A percentile compares a stretch with the other conserved stretches of the same genome.
phyloP scores from a whole-genome alignment of 2,113 vertebrate genomes.

The Cisticola juncidis region DNA sequence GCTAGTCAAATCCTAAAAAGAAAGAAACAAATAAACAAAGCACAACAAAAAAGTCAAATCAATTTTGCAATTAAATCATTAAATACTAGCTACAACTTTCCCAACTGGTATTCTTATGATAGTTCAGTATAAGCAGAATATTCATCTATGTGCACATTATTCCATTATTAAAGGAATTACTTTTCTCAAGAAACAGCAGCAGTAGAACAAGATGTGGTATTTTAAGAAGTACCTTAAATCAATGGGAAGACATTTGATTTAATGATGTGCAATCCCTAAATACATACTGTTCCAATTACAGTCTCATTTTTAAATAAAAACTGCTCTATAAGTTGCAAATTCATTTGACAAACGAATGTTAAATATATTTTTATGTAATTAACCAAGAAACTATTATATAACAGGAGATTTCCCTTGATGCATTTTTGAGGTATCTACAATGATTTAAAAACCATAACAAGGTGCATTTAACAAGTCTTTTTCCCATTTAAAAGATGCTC shows the following conservation, averaged over 20 bases:
- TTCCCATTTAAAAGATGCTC: neutral
- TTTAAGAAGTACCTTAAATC: neutral
- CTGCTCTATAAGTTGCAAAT: neutral
- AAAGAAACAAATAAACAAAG: neutral
- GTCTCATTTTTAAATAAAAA: neutral
- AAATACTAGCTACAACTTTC: neutral
- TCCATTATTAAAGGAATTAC: neutral
- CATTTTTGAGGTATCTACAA: neutral
- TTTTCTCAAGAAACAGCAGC: neutral
- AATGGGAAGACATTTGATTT: neutral
- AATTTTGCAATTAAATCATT: neutral
- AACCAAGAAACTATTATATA: neutral
- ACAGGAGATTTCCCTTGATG: neutral
- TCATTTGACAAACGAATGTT: neutral
- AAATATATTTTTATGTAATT: neutral
- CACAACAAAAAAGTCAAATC: neutral
- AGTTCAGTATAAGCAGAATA: neutral
- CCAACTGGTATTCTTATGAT: neutral
- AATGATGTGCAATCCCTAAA: neutral
- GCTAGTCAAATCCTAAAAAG: neutral
- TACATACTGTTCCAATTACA: neutral
- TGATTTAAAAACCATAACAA: neutral
- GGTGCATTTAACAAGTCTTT: neutral
- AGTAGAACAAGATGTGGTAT: neutral
- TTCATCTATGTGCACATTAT: neutral